phyloP scores from a whole-genome alignment of 2,888 invertebrate genomes.

The Stenoptilia bipunctidactyla region DNA sequence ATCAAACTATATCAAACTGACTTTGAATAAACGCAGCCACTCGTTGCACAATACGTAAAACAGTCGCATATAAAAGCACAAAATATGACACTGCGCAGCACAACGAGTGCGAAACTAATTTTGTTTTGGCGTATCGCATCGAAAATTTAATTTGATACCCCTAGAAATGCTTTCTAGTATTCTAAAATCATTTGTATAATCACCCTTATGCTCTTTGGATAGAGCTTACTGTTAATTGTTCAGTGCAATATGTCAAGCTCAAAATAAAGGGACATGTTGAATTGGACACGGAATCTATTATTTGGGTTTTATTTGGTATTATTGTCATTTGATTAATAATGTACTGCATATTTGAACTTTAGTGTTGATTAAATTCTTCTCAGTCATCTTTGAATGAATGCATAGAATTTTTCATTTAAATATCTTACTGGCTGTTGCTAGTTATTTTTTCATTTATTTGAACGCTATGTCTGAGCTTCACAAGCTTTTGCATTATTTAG shows the following conservation, averaged over 20 bases:
- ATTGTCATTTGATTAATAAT: conserved; percentile 1
- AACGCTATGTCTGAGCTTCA: no score
- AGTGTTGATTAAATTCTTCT: neutral
- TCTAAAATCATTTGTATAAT: no score
- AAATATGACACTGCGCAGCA: conserved; percentile 21
- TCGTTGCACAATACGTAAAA: no score
- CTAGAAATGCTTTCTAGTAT: neutral
- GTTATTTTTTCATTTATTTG: no score
- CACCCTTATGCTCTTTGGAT: no score
- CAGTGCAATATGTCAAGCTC: neutral
- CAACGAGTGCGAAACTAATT: conserved; percentile 33
- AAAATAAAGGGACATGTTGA: neutral
- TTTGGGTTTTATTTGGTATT: conserved; percentile 4
- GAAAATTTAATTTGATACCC: conserved; percentile 29
- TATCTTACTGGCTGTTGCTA: no score
- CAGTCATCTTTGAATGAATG: no score
- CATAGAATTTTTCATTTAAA: no score
- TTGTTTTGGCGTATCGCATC: conserved; percentile 30
- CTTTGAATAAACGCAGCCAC: no score
- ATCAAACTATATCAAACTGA: no score
- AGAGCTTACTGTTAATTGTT: neutral
- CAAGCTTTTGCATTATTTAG: no score
- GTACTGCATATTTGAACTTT: neutral
- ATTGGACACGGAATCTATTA: conserved; percentile 5
- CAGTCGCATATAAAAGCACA: no score